Evolutionary conservation across 2,113 vertebrate species (phyloP).

Genomic region (Gracilinanus agilis): DNA sequence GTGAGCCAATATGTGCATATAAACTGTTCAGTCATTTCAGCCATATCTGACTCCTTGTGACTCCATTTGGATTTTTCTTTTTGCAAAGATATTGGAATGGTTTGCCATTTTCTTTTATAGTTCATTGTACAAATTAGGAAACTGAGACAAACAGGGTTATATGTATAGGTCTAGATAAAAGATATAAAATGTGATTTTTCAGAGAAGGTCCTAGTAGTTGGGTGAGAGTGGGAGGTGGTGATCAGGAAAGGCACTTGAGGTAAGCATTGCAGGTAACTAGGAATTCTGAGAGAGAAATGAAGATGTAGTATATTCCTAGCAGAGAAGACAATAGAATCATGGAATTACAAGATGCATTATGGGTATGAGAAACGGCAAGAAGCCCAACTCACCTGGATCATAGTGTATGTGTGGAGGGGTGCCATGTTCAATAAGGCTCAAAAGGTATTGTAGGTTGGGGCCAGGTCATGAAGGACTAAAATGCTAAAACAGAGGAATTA

Average conservation of each 20-base stretch:
- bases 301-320: not conserved
- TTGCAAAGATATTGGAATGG: too few relatives aligned
- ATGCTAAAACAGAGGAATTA: not conserved
- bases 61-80: too few relatives aligned
- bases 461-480: not conserved
- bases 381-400: not conserved
- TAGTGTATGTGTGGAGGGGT: not conserved
- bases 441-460: not conserved
- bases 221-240: not conserved
- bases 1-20: not conserved
- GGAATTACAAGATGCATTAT: not conserved
- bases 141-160: too few relatives aligned
- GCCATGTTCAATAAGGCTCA: not conserved
- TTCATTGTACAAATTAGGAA: too few relatives aligned
- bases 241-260: not conserved
- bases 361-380: not conserved
- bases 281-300: not conserved
- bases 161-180: not conserved
- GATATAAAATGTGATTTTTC: not conserved
- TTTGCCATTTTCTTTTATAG: too few relatives aligned
- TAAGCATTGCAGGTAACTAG: not conserved
- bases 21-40: too few relatives aligned
- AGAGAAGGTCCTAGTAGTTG: too few relatives aligned
- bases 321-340: not conserved
- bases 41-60: too few relatives aligned